Conservation (phyloP, 37 sponge, comb jelly and placozoan species). For the Halichondria panicea region DNA sequence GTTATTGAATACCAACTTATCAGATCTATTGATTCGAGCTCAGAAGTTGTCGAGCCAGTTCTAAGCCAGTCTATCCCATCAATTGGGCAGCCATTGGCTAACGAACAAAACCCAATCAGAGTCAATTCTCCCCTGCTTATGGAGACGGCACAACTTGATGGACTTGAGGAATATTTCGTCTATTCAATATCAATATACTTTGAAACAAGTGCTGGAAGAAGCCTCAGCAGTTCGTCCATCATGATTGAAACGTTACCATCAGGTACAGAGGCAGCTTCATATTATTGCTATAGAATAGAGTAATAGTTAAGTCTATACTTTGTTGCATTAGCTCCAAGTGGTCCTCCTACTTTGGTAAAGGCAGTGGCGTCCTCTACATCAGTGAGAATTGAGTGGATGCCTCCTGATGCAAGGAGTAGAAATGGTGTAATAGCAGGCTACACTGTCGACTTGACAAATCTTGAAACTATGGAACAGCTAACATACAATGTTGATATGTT, state of each 20-base stretch:
- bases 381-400: conserved; percentile 9
- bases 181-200: conserved; percentile 1
- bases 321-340: not conserved
- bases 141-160: conserved; percentile 2
- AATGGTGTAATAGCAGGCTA: conserved; percentile 10
- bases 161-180: conserved; percentile 10
- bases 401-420: not conserved
- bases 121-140: not conserved
- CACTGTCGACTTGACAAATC: not conserved
- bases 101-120: not conserved
- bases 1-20: conserved; percentile 3
- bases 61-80: not conserved
- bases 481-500: not conserved
- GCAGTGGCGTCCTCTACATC: not conserved
- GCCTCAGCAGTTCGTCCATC: not conserved
- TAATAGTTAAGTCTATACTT: too few relatives aligned
- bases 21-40: not conserved
- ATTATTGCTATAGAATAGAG: too few relatives aligned
- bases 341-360: not conserved
- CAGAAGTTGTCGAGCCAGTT: too few relatives aligned
- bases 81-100: not conserved
- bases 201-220: conserved; percentile 13
- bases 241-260: not conserved
- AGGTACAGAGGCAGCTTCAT: conserved; percentile 15
- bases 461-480: not conserved